Evolutionary conservation across 2,797 vertebrate species (phyloP).

Genomic region (Danio albolineatus): DNA sequence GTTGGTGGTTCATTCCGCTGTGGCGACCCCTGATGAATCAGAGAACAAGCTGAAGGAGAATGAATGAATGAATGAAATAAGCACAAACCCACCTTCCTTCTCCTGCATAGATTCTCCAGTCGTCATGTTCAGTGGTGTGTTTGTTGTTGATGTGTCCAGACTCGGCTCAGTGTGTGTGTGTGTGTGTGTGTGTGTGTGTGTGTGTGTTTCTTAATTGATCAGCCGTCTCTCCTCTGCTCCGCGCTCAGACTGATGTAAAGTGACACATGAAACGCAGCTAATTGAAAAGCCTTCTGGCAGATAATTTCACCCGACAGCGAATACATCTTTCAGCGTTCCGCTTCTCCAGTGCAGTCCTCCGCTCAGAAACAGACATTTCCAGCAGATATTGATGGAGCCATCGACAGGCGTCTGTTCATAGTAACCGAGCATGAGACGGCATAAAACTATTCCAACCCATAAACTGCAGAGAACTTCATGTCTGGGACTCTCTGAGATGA

Average conservation of each 20-base stretch:
- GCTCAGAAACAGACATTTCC: constrained; percentile 65
- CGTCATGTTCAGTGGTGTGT: too few relatives aligned
- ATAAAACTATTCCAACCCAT: background rate
- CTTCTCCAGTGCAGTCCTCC: constrained; percentile 1
- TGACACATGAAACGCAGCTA: constrained; percentile 76
- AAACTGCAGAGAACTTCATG: background rate
- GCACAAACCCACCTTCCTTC: too few relatives aligned
- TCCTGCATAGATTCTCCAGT: too few relatives aligned
- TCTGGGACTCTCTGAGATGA: background rate
- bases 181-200: too few relatives aligned
- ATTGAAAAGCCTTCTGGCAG: constrained; percentile 68
- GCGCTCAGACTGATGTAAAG: constrained; percentile 68
- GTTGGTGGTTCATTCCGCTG: too few relatives aligned
- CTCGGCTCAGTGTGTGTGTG: too few relatives aligned
- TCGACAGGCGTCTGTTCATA: background rate
- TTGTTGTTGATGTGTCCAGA: too few relatives aligned
- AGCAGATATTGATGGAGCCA: constrained; percentile 56
- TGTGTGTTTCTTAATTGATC: too few relatives aligned
- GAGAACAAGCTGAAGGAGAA: too few relatives aligned
- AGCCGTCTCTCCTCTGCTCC: constrained; percentile 28
- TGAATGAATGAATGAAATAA: too few relatives aligned
- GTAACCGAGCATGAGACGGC: background rate
- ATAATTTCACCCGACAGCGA: constrained; percentile 72
- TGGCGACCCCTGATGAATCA: too few relatives aligned
- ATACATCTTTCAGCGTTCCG: constrained; percentile 56